Conservation (phyloP, 2,797 vertebrate species). For the Zenarchopterus dispar region DNA sequence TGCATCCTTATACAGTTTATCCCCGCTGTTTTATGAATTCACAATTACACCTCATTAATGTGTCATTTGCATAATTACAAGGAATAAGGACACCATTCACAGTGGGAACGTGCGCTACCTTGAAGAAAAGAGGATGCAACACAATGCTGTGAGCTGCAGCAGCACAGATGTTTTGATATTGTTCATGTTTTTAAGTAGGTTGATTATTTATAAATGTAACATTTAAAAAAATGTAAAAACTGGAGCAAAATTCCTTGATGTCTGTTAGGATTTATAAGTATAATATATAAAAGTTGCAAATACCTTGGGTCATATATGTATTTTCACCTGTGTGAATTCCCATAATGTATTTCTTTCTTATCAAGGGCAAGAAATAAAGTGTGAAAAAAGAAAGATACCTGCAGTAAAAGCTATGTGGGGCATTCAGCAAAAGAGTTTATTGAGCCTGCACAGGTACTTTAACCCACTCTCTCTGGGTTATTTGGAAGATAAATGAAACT, state of each 20-base stretch:
- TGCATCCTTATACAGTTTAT: slow-evolving; percentile 83
- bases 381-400: slow-evolving; percentile 46
- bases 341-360: slow-evolving; percentile 53
- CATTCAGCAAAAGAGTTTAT: slow-evolving; percentile 64
- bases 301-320: slow-evolving; percentile 40
- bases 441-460: slow-evolving; percentile 75
- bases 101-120: slow-evolving; percentile 76
- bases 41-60: slow-evolving; percentile 88
- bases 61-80: slow-evolving; percentile 88
- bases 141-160: slow-evolving; percentile 27
- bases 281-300: slow-evolving; percentile 33
- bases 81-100: slow-evolving; percentile 80
- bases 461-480: slow-evolving; percentile 81
- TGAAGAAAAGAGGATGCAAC: slow-evolving; percentile 48
- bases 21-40: slow-evolving; percentile 88
- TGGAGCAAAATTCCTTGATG: slow-evolving; percentile 30
- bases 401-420: slow-evolving; percentile 43
- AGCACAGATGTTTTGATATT: slow-evolving; percentile 32
- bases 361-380: slow-evolving; percentile 58
- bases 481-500: slow-evolving; percentile 87
- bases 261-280: background rate
- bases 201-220: slow-evolving; percentile 51
- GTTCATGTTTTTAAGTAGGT: slow-evolving; percentile 32
- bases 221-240: slow-evolving; percentile 22
- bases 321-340: slow-evolving; percentile 53